These are phyloP conservation scores for Eumeta japonica DNA, from an alignment of 1,140 invertebrate species.

Conservation along the genomic window DNA sequence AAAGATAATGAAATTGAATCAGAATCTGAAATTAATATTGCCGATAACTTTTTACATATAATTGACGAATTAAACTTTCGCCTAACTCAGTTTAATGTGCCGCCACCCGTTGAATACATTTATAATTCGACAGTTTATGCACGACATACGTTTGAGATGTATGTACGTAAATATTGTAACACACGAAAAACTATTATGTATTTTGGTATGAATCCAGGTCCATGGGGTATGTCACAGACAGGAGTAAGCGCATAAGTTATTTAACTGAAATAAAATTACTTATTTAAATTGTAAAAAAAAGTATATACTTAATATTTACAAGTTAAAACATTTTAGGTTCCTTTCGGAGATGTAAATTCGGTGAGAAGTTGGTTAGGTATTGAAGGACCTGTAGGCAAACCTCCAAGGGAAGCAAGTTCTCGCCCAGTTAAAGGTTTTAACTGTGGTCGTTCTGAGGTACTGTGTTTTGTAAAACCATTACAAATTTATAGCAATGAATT, in stretches of 20 bases:
- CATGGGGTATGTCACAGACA: constrained; percentile 94
- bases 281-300: too few species aligned
- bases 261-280: too few species aligned
- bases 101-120: neutral
- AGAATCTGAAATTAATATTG: too few species aligned
- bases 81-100: too few species aligned
- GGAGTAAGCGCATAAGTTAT: constrained; percentile 78
- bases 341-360: constrained; percentile 83
- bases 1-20: too few species aligned
- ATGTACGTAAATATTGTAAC: constrained; percentile 66
- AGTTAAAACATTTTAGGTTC: constrained; percentile 74
- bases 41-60: too few species aligned
- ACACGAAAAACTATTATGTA: constrained; percentile 73
- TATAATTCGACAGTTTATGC: neutral
- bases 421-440: constrained; percentile 75
- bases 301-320: too few species aligned
- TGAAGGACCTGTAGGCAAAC: constrained; percentile 69
- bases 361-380: constrained; percentile 79
- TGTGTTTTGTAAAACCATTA: too few species aligned
- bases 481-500: too few species aligned
- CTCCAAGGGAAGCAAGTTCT: constrained; percentile 67
- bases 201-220: constrained; percentile 92
- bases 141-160: too few species aligned
- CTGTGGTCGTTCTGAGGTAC: constrained; percentile 72
- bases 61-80: too few species aligned